Evolutionary conservation across 2,888 invertebrate species (phyloP), one percentile per base, ranked within the genome.

Genomic region (Poecilobothrus nobilitatus): DNA sequence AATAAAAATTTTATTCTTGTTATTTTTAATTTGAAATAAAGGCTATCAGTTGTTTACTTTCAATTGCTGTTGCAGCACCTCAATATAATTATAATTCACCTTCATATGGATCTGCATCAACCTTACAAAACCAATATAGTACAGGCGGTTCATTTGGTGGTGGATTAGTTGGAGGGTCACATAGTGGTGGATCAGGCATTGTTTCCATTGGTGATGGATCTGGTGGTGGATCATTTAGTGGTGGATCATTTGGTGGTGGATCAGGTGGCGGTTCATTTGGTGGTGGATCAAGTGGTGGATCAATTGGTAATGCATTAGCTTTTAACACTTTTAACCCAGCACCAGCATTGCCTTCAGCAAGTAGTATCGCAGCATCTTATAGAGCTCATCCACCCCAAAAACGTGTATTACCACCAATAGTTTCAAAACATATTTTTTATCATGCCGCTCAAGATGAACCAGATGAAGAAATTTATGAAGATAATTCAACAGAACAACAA

Each of bases 401-500:
- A 44, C 44, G 44, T 44, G 12, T 44, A 15, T 15, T 44, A 44
- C 44, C 44, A 41, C 69, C 9, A 27, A 66, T 71, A 3, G 61
- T 75, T 0, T 69, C 74, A 1, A 75, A 75, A 65, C 71, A 73
- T 18, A 74, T 74, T 68, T 75, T 70, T 66, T 64, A 74, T 7
- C 75, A 75, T 21, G 73, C 74, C 1, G 75, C 75, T 20, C 73
- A 74, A 20, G 75, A 74, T 18, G 75, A 75, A 18, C 72, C 72
- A 18, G 74, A 73, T 9, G 73, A 71, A 0, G 73, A 73, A 64
- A n/a, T 73, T 0, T 69, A 70, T 6, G 72, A 73, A 10, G 72
- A 68, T 12, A 53, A 70, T 20, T 27, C 74, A n/a, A 71, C 72
- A 9, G 75, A 75, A 1, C 70, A 71, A 18, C 66, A 73, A 21